Conservation (phyloP, 2,113 vertebrate genomes). For the Himantopus leucocephalus region DNA sequence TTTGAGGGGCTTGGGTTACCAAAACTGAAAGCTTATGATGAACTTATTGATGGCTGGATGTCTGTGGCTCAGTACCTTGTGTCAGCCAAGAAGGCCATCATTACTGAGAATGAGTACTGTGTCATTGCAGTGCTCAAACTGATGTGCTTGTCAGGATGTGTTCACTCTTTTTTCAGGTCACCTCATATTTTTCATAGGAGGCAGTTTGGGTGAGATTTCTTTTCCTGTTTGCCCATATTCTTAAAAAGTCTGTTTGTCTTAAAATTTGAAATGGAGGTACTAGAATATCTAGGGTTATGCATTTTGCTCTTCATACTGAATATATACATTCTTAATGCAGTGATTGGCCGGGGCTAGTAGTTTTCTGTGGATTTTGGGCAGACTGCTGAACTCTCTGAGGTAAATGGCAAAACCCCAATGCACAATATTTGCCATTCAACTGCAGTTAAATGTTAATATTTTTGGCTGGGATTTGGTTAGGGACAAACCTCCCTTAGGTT, state of each 20-base stretch:
- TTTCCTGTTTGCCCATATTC: background rate
- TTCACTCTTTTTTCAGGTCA: background rate
- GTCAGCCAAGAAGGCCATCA: background rate
- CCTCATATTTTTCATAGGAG: background rate
- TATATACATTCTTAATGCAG: background rate
- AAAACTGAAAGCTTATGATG: background rate
- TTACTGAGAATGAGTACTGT: background rate
- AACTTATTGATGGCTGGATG: background rate
- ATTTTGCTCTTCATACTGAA: background rate
- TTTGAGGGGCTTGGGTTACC: fast-evolving
- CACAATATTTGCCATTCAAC: background rate
- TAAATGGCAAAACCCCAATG: background rate
- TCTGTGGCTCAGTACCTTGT: background rate
- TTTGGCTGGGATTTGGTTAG: background rate
- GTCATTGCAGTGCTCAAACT: background rate
- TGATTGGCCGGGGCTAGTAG: background rate
- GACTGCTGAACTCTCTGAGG: background rate
- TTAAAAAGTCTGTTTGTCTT: background rate
- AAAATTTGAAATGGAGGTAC: background rate
- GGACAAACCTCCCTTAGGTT: background rate
- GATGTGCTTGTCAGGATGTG: background rate
- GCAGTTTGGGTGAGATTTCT: background rate
- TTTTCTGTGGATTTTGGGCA: background rate
- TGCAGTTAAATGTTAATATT: background rate
- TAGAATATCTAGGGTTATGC: background rate